Percentiles rank a stretch among this genome's conserved stretches.
phyloP scores from a whole-genome alignment of 2,113 vertebrate genomes.

The Sigmodon hispidus region DNA sequence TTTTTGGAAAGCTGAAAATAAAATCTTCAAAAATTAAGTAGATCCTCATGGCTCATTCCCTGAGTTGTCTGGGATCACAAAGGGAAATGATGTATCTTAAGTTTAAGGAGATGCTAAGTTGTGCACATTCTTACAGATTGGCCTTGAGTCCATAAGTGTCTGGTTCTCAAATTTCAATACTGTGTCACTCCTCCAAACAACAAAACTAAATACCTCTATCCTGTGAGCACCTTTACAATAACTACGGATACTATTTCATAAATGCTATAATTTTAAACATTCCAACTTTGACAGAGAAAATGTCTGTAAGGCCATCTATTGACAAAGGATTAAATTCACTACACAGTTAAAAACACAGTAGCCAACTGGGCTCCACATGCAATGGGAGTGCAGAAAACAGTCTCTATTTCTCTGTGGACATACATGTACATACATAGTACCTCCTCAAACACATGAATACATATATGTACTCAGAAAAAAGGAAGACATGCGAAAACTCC shows the following conservation, averaged over 20 bases:
- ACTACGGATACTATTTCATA: not conserved
- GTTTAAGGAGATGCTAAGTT: conserved; percentile 1
- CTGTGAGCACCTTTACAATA: conserved; percentile 26
- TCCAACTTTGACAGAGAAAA: conserved; percentile 48
- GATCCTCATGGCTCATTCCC: conserved; percentile 3
- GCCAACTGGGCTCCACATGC: not conserved
- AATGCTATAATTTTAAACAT: conserved; percentile 54
- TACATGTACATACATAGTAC: not conserved
- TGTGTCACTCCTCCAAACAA: conserved; percentile 28
- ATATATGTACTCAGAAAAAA: not conserved
- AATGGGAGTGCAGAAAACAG: not conserved
- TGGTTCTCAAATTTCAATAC: conserved; percentile 57
- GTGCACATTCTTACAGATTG: not conserved
- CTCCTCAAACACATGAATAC: not conserved
- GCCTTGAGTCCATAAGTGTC: not conserved
- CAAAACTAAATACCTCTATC: not conserved
- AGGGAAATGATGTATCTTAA: conserved; percentile 23
- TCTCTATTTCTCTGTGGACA: not conserved
- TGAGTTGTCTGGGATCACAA: not conserved
- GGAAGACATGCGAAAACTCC: conserved; percentile 26
- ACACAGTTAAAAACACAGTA: not conserved
- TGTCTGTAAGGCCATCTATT: conserved; percentile 29
- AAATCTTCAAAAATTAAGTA: conserved; percentile 38
- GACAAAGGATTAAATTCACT: conserved; percentile 46
- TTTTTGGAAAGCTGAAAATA: conserved; percentile 27